phyloP scores from a whole-genome alignment of 2,888 invertebrate species.

The Hylaea fasciaria region DNA sequence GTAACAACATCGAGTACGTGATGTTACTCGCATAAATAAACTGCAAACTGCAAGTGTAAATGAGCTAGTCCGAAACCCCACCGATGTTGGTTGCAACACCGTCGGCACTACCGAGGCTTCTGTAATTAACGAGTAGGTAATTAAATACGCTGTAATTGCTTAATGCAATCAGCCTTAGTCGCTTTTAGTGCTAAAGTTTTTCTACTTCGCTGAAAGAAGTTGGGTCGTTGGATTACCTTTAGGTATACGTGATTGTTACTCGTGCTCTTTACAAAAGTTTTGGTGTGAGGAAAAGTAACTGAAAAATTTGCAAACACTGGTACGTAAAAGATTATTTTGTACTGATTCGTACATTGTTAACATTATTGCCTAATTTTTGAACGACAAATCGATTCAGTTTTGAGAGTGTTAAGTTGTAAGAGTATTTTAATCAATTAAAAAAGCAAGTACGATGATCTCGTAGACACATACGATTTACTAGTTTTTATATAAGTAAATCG shows the following conservation, averaged over 20 bases:
- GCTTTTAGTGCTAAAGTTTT: slow-evolving; percentile 8
- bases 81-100: slow-evolving; percentile 52
- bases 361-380: too few relatives aligned
- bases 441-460: too few relatives aligned
- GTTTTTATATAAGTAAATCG: too few relatives aligned
- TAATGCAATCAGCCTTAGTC: slow-evolving; percentile 71
- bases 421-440: too few relatives aligned
- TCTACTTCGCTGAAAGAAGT: neutral
- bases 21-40: slow-evolving; percentile 22
- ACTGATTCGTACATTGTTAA: too few relatives aligned
- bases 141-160: slow-evolving; percentile 82
- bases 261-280: neutral
- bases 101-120: slow-evolving; percentile 66
- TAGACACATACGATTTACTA: too few relatives aligned
- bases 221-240: neutral
- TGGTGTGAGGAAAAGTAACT: too few relatives aligned
- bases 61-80: slow-evolving; percentile 78
- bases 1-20: neutral
- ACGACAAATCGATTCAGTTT: too few relatives aligned
- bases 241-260: neutral
- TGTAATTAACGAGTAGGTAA: slow-evolving; percentile 80
- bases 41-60: slow-evolving; percentile 80
- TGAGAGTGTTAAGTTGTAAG: too few relatives aligned
- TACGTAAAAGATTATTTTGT: too few relatives aligned
- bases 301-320: too few relatives aligned